phyloP scores from a whole-genome alignment of 2,113 vertebrate genomes.

The Telmatochromis sp. region DNA sequence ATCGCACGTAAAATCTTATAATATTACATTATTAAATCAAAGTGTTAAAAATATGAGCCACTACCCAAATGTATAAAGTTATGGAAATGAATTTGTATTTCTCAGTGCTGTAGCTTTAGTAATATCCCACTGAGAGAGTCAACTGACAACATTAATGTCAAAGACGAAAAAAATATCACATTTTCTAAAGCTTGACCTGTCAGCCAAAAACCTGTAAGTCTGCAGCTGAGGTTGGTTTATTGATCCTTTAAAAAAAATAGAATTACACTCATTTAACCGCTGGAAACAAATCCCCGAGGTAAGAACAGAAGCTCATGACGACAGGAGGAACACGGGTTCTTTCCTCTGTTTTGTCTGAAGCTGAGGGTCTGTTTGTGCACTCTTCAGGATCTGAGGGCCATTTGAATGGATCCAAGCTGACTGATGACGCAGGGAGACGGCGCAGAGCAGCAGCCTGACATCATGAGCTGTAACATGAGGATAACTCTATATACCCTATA shows the following conservation, averaged over 20 bases:
- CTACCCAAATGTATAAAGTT: accelerated
- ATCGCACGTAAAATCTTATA: background rate
- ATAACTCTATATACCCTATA: conserved; percentile 23
- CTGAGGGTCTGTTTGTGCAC: conserved; percentile 4
- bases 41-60: background rate
- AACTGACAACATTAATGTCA: background rate
- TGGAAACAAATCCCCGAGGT: background rate
- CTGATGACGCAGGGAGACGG: conserved; percentile 37
- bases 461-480: conserved; percentile 32
- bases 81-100: background rate
- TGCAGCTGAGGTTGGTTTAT: background rate
- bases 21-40: background rate
- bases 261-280: background rate
- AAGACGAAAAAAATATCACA: accelerated
- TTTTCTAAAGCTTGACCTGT: background rate
- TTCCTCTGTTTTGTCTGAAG: conserved; percentile 49
- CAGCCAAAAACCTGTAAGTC: background rate
- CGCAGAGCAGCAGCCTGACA: background rate
- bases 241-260: background rate
- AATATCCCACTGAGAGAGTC: background rate
- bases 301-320: background rate
- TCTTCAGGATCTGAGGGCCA: background rate
- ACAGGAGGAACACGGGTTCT: background rate
- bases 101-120: background rate
- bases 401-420: conserved; percentile 11